These are phyloP conservation scores for Malurus leucopterus DNA, from an alignment of 2,797 vertebrate genomes.

Conservation along the genomic window DNA sequence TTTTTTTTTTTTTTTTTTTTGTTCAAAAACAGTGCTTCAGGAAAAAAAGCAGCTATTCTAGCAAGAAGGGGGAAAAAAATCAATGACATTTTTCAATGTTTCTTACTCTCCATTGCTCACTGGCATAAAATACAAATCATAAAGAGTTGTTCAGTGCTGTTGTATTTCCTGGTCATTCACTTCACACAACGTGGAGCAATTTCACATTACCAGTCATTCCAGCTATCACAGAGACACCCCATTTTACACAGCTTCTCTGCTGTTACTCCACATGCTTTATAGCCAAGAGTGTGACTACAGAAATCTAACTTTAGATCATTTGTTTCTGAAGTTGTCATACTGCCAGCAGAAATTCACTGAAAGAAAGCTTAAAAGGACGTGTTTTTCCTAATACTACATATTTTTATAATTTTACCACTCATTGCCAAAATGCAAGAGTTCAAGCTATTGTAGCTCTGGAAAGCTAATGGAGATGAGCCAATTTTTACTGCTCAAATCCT, in stretches of 20 bases:
- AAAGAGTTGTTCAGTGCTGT: background rate
- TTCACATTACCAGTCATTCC: background rate
- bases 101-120: background rate
- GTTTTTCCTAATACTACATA: conserved; percentile 10
- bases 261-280: background rate
- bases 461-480: background rate
- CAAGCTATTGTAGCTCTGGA: conserved; percentile 16
- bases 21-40: background rate
- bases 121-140: background rate
- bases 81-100: background rate
- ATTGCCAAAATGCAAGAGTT: background rate
- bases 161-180: background rate
- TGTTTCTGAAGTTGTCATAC: background rate
- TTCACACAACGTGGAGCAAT: background rate
- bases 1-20: background rate
- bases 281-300: background rate
- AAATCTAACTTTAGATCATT: conserved; percentile 7
- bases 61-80: background rate
- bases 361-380: conserved; percentile 16
- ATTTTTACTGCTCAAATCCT: conserved; percentile 8
- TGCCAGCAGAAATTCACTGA: conserved; percentile 15
- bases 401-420: conserved; percentile 11
- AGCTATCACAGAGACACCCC: background rate
- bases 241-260: background rate
- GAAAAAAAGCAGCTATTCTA: background rate